Conservation (phyloP, 2,797 vertebrate species). For the Sebastes steindachneri region DNA sequence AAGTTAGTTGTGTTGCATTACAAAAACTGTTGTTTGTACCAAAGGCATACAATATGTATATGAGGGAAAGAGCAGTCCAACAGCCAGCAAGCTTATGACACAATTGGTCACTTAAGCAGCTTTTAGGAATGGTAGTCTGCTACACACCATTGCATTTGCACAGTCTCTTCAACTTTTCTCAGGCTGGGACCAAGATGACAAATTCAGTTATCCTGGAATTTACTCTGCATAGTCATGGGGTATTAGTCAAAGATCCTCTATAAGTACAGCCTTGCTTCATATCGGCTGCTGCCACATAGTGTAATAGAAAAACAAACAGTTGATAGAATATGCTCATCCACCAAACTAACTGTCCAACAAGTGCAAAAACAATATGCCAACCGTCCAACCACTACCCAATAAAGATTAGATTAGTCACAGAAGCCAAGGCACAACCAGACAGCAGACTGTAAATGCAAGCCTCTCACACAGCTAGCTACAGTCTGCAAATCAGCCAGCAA, state of each 20-base stretch:
- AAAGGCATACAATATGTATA: background rate
- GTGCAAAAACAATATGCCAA: slow-evolving; percentile 10
- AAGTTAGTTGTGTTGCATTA: background rate
- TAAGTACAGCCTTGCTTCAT: background rate
- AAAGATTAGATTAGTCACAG: slow-evolving; percentile 32
- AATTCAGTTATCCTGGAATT: background rate
- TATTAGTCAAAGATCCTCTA: background rate
- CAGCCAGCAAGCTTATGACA: background rate
- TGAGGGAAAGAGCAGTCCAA: background rate
- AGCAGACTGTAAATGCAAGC: background rate
- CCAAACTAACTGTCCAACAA: background rate
- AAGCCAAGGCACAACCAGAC: background rate
- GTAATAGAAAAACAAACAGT: background rate
- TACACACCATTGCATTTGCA: background rate
- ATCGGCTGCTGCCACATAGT: background rate
- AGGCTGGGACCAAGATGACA: background rate
- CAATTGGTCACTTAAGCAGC: background rate
- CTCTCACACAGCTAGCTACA: background rate
- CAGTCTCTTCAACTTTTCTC: background rate
- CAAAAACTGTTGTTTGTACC: background rate
- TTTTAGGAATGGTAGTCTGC: background rate
- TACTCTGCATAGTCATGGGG: background rate
- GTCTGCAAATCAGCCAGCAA: slow-evolving; percentile 34
- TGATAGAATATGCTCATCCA: background rate
- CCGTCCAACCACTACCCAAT: background rate